Evolutionary conservation across 1,140 invertebrate genomes (phyloP).

Genomic region (Gryllus bimaculatus): DNA sequence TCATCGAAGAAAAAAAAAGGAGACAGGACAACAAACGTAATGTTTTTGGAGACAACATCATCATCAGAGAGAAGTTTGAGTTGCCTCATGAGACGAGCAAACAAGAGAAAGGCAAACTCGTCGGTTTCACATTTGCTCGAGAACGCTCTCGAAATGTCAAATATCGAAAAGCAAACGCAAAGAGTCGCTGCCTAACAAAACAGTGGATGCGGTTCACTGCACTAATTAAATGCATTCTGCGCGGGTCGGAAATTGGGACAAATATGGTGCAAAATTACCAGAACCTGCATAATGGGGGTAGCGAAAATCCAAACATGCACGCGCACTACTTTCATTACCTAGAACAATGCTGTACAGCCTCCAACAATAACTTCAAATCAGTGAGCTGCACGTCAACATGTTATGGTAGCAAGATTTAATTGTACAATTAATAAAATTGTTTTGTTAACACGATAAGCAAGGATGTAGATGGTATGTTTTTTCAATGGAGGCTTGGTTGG

Average conservation of each 20-base stretch:
- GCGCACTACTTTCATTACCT: not conserved
- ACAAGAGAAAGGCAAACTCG: not conserved
- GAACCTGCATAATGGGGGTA: not conserved
- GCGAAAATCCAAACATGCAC: not conserved
- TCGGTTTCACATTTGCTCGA: not conserved
- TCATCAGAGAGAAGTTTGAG: too few species aligned
- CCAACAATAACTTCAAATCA: not conserved
- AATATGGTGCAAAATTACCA: not conserved
- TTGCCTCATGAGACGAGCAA: not conserved
- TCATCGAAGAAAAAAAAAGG: too few species aligned
- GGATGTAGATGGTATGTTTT: too few species aligned
- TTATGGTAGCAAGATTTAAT: not conserved
- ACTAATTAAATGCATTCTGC: not conserved
- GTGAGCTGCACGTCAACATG: not conserved
- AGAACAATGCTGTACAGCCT: not conserved
- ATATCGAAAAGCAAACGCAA: not conserved
- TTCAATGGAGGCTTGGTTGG: too few species aligned
- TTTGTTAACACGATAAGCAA: not conserved
- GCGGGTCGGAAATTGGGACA: not conserved
- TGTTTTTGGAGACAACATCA: conserved; percentile 28
- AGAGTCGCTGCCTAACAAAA: not conserved
- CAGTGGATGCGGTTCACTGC: not conserved
- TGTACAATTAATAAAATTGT: not conserved
- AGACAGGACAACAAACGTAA: conserved; percentile 23
- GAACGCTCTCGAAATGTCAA: not conserved